Percentiles rank a stretch among this genome's conserved stretches.
These are phyloP conservation scores for Ranitomeya variabilis DNA, from an alignment of 2,113 vertebrate species.

Conservation along the genomic window DNA sequence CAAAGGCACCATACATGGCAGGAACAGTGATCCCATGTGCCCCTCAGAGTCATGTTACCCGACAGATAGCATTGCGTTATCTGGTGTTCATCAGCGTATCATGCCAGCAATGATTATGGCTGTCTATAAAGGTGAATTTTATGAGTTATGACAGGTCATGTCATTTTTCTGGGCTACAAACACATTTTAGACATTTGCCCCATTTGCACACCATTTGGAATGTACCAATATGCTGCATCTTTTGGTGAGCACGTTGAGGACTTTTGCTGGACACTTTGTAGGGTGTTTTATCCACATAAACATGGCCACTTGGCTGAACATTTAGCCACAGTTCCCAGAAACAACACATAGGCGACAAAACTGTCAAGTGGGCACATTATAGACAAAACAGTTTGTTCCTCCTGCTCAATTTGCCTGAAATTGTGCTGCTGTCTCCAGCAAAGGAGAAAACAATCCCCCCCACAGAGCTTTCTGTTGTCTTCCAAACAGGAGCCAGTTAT, in stretches of 20 bases:
- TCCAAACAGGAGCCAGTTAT: slow-evolving; percentile 42
- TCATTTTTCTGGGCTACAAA: not conserved
- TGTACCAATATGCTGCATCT: slow-evolving; percentile 1
- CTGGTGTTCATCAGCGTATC: not conserved
- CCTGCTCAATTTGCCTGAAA: slow-evolving; percentile 47
- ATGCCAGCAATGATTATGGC: not conserved
- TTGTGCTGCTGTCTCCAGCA: not conserved
- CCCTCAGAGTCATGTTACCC: not conserved
- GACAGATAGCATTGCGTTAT: not conserved
- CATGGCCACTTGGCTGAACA: slow-evolving; percentile 8
- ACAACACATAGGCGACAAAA: slow-evolving; percentile 49
- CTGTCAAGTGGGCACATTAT: slow-evolving; percentile 28
- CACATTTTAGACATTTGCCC: not conserved
- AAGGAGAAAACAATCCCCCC: slow-evolving; percentile 19
- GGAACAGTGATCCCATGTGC: slow-evolving; percentile 32
- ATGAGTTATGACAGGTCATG: not conserved
- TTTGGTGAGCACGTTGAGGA: not conserved
- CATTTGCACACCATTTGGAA: slow-evolving; percentile 25
- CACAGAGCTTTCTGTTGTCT: slow-evolving; percentile 49
- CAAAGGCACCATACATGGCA: slow-evolving; percentile 31
- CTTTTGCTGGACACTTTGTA: not conserved
- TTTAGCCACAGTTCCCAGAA: not conserved
- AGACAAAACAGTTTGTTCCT: slow-evolving; percentile 54
- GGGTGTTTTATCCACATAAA: not conserved
- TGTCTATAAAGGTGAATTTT: not conserved